Conservation (phyloP, 2,113 vertebrate species). For the Phocoena sinus region DNA sequence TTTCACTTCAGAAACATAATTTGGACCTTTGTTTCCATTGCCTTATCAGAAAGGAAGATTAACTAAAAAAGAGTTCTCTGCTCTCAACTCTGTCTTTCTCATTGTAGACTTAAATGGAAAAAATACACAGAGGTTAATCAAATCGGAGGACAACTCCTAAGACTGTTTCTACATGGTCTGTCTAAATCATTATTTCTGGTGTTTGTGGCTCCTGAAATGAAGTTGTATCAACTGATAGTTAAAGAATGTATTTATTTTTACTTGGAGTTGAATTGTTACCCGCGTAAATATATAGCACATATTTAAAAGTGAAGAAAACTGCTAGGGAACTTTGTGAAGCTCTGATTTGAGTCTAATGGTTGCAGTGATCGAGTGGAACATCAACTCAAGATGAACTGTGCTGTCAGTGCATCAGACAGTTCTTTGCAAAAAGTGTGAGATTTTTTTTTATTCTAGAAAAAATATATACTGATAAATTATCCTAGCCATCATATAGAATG, state of each 20-base stretch:
- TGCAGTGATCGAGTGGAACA: not conserved
- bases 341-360: not conserved
- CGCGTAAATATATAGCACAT: not conserved
- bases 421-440: not conserved
- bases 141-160: not conserved
- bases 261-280: not conserved
- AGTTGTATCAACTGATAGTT: not conserved
- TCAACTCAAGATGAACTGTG: not conserved
- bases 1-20: not conserved
- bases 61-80: not conserved
- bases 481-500: not conserved
- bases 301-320: slow-evolving; percentile 31
- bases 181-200: not conserved
- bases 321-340: not conserved
- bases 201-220: not conserved
- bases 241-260: slow-evolving; percentile 18
- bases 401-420: not conserved
- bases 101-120: not conserved
- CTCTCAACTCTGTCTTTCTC: not conserved
- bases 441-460: not conserved
- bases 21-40: not conserved
- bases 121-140: not conserved
- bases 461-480: not conserved
- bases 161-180: not conserved
- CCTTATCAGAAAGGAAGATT: not conserved